phyloP scores from a whole-genome alignment of 1,140 invertebrate species.

The Nasonia longicornis region DNA sequence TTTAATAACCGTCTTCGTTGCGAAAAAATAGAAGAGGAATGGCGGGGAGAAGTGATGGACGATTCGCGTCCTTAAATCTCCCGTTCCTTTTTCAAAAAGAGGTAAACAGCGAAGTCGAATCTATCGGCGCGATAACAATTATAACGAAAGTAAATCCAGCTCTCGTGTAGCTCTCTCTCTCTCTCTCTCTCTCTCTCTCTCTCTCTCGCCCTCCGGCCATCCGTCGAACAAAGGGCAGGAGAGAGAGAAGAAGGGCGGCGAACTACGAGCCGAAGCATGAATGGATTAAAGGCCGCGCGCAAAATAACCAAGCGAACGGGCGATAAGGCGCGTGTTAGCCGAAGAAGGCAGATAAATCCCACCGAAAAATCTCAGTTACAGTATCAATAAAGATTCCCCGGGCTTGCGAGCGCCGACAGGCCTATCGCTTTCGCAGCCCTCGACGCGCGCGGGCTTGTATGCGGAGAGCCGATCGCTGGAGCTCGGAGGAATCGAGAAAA shows the following conservation, averaged over 20 bases:
- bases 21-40: too few species aligned
- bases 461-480: not conserved
- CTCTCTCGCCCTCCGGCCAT: not conserved
- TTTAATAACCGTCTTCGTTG: constrained; percentile 31
- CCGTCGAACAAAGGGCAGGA: constrained; percentile 10
- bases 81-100: not conserved
- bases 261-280: constrained; percentile 12
- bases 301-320: constrained; percentile 32
- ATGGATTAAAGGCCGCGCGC: constrained; percentile 38
- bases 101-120: not conserved
- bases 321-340: constrained; percentile 47
- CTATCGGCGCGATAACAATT: constrained; percentile 11
- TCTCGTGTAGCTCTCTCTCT: not conserved
- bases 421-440: constrained; percentile 52
- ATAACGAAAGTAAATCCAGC: constrained; percentile 28
- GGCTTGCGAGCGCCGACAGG: constrained; percentile 52
- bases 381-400: constrained; percentile 57
- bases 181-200: not conserved
- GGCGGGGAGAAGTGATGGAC: too few species aligned
- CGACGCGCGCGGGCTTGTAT: constrained; percentile 19
- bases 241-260: constrained; percentile 7
- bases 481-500: constrained; percentile 26
- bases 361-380: constrained; percentile 55
- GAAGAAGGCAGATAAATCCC: constrained; percentile 48
- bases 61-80: not conserved